Evolutionary conservation across 1,140 invertebrate species (phyloP).

Genomic region (Rhyacophila brunnea): DNA sequence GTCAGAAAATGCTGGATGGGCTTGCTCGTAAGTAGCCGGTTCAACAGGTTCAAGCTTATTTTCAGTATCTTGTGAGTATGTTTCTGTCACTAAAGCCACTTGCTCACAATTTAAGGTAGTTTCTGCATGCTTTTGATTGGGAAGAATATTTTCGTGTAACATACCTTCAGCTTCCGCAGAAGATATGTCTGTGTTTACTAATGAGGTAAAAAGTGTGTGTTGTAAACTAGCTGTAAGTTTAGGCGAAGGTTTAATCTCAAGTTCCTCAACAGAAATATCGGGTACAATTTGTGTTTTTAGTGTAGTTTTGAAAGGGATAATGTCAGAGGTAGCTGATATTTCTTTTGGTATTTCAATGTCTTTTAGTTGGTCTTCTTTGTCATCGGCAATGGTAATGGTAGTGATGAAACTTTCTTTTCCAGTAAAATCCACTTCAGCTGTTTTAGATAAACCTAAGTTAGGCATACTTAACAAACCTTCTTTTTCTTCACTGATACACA

Average conservation of each 20-base stretch:
- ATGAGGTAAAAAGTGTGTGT: slow-evolving; percentile 39
- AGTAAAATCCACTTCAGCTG: slow-evolving; percentile 49
- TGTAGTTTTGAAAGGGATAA: slow-evolving; percentile 49
- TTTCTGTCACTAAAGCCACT: slow-evolving; percentile 55
- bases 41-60: slow-evolving; percentile 25
- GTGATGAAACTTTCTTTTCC: slow-evolving; percentile 53
- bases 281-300: slow-evolving; percentile 41
- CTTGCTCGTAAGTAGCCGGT: slow-evolving; percentile 38
- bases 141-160: slow-evolving; percentile 43
- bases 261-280: slow-evolving; percentile 33
- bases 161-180: slow-evolving; percentile 54
- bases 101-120: slow-evolving; percentile 38
- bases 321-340: slow-evolving; percentile 44
- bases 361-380: slow-evolving; percentile 42
- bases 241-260: slow-evolving; percentile 31
- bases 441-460: slow-evolving; percentile 39
- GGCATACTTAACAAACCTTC: slow-evolving; percentile 46
- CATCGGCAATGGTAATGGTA: slow-evolving; percentile 47
- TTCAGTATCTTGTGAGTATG: slow-evolving; percentile 21
- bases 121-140: slow-evolving; percentile 31
- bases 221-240: slow-evolving; percentile 32
- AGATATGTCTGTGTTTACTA: slow-evolving; percentile 35
- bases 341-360: slow-evolving; percentile 39
- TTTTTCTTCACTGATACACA: slow-evolving; percentile 54
- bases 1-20: slow-evolving; percentile 39